These are phyloP conservation scores for Tolypeutes matacus DNA, from an alignment of 2,797 vertebrate genomes.

Conservation along the genomic window DNA sequence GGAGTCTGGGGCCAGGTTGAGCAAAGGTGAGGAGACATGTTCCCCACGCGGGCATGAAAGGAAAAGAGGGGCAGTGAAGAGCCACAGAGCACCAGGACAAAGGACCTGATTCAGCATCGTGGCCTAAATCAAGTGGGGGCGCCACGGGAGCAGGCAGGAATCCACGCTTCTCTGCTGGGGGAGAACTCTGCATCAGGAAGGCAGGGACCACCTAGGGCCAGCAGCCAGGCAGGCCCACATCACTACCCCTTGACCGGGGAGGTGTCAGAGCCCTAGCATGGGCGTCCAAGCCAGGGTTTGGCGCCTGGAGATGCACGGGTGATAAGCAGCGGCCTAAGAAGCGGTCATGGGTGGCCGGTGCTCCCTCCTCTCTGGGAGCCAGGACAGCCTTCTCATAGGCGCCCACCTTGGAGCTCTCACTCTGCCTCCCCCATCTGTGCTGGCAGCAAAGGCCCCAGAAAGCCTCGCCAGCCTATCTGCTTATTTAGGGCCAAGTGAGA, in stretches of 20 bases:
- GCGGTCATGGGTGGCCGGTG: rapidly evolving
- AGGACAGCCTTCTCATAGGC: not conserved
- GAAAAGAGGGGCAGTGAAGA: not conserved
- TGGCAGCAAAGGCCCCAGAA: not conserved
- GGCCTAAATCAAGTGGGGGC: too few relatives aligned
- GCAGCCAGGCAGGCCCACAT: not conserved
- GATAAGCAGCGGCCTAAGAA: not conserved
- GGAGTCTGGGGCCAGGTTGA: not conserved
- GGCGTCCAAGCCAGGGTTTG: too few relatives aligned
- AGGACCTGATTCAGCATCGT: too few relatives aligned
- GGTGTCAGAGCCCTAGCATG: not conserved
- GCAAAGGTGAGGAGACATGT: rapidly evolving
- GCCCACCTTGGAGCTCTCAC: not conserved
- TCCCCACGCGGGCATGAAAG: not conserved
- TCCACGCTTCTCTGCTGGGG: not conserved
- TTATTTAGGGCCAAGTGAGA: not conserved
- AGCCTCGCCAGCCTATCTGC: not conserved
- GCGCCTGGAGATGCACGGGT: too few relatives aligned
- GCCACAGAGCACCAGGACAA: not conserved
- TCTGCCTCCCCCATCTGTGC: not conserved
- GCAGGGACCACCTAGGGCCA: too few relatives aligned
- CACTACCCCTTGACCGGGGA: rapidly evolving
- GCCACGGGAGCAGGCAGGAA: not conserved
- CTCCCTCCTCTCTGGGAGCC: not conserved
- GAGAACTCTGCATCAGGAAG: too few relatives aligned